A percentile compares a stretch with the other conserved stretches of the same genome.
phyloP scores from a whole-genome alignment of 1,140 invertebrate species.

The Drosophila bocki region DNA sequence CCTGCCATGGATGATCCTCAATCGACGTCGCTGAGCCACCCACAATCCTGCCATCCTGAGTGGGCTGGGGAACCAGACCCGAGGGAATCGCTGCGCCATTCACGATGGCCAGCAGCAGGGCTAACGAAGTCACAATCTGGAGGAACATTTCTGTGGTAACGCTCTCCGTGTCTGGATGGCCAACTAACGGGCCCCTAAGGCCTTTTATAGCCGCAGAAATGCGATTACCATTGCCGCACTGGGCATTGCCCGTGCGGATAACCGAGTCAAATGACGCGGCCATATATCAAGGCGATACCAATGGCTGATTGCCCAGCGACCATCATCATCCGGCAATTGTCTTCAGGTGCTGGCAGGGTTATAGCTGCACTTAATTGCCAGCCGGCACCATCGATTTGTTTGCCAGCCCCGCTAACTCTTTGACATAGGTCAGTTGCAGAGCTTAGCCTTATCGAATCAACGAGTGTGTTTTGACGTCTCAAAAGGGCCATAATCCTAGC shows the following conservation, averaged over 20 bases:
- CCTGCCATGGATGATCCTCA: constrained; percentile 56
- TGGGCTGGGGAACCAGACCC: constrained; percentile 20
- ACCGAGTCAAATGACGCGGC: constrained; percentile 34
- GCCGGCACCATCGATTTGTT: constrained; percentile 19
- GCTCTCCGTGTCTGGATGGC: constrained; percentile 9
- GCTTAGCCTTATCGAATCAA: constrained; percentile 28
- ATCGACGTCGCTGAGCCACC: constrained; percentile 53
- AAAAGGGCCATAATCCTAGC: constrained; percentile 14
- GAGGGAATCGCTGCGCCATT: constrained; percentile 34
- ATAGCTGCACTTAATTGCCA: constrained; percentile 7
- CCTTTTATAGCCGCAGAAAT: constrained; percentile 29
- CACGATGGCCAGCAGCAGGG: constrained; percentile 18
- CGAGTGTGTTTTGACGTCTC: constrained; percentile 32
- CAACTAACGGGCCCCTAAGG: constrained; percentile 9
- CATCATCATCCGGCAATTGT: constrained; percentile 15
- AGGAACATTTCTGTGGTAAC: constrained; percentile 28
- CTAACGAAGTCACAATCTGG: constrained; percentile 20
- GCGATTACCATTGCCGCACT: constrained; percentile 5
- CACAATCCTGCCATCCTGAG: constrained; percentile 62
- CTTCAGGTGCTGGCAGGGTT: constrained; percentile 16
- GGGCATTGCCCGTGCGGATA: constrained; percentile 25
- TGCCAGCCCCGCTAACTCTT: neutral
- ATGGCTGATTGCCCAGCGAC: constrained; percentile 17
- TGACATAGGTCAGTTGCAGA: constrained; percentile 40
- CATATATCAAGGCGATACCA: constrained; percentile 36